Conservation (phyloP, 2,888 invertebrate genomes). For the Pyrgus malvae region DNA sequence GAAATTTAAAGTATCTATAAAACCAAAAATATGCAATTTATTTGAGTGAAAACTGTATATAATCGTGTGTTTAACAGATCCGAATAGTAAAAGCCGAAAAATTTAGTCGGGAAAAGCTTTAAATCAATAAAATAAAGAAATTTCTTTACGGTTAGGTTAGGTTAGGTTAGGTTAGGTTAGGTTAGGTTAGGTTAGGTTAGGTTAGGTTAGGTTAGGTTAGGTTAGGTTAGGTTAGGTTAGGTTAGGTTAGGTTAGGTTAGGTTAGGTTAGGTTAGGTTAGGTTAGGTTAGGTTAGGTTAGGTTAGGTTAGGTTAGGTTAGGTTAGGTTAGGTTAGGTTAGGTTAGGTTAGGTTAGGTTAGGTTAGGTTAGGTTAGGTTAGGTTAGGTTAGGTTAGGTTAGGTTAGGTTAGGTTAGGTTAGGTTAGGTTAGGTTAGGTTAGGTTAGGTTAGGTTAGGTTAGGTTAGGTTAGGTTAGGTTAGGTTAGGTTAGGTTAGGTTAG, state of each 20-base stretch:
- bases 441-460: conserved; percentile 32
- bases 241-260: conserved; percentile 32
- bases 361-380: conserved; percentile 35
- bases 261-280: conserved; percentile 30
- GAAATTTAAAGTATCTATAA: too few relatives aligned
- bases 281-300: conserved; percentile 33
- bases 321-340: conserved; percentile 33
- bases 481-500: too few relatives aligned
- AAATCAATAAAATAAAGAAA: too few relatives aligned
- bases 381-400: conserved; percentile 31
- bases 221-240: conserved; percentile 32
- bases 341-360: conserved; percentile 34
- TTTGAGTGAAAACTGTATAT: too few relatives aligned
- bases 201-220: conserved; percentile 26
- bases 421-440: conserved; percentile 31
- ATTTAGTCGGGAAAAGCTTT: conserved; percentile 18
- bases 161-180: conserved; percentile 32
- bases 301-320: conserved; percentile 33
- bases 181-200: conserved; percentile 30
- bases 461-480: too few relatives aligned
- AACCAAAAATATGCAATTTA: too few relatives aligned
- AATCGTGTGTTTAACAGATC: too few relatives aligned
- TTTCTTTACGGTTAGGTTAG: conserved; percentile 30
- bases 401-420: conserved; percentile 31
- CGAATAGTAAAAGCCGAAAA: too few relatives aligned